These are phyloP conservation scores for Redunca redunca DNA, from an alignment of 2,113 vertebrate genomes.

Conservation along the genomic window DNA sequence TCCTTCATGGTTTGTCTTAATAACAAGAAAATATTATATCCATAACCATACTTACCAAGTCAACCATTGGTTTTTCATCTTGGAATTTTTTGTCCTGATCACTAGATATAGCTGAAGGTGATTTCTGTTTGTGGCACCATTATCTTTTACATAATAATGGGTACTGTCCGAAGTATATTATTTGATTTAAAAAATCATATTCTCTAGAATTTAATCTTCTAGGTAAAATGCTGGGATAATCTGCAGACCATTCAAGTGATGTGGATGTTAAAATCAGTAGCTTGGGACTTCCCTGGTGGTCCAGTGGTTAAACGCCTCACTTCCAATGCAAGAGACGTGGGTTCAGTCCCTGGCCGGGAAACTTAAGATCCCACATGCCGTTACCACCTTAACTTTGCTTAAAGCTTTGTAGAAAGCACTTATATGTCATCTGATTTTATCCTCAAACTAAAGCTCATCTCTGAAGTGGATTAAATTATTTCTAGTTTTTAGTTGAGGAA, in stretches of 20 bases:
- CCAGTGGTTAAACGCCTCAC: neutral
- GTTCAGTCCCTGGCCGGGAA: neutral
- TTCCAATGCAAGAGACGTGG: neutral
- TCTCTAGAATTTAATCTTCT: neutral
- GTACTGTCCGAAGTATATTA: neutral
- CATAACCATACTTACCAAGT: neutral
- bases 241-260: neutral
- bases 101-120: neutral
- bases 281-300: neutral
- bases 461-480: neutral
- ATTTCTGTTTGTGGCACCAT: neutral
- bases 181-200: neutral
- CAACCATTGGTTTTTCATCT: constrained; percentile 17
- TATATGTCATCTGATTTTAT: neutral
- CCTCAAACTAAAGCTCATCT: neutral
- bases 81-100: constrained; percentile 27
- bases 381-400: constrained; percentile 4
- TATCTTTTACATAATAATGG: neutral
- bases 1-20: neutral
- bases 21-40: neutral
- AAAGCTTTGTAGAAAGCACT: constrained; percentile 1
- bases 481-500: constrained; percentile 10
- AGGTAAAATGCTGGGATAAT: neutral
- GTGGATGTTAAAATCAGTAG: neutral
- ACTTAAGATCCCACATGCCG: neutral